These are phyloP conservation scores for Tanypteryx hageni DNA, from an alignment of 2,888 invertebrate species.

Conservation along the genomic window DNA sequence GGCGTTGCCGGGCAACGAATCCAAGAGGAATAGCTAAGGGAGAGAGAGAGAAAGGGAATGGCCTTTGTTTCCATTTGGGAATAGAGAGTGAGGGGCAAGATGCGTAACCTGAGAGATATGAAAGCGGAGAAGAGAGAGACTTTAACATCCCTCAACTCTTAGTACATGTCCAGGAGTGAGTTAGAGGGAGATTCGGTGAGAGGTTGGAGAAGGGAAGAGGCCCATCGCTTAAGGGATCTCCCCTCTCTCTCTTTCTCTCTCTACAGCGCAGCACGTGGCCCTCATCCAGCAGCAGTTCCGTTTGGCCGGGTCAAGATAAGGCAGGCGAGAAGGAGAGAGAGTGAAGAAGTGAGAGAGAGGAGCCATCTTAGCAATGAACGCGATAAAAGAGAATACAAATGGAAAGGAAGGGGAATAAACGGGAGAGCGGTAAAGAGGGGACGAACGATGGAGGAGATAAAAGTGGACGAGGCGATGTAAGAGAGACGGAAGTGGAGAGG, in stretches of 20 bases:
- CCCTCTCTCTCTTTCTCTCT: too few relatives aligned
- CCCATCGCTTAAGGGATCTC: too few relatives aligned
- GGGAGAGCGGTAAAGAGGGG: too few relatives aligned
- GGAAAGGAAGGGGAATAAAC: not conserved
- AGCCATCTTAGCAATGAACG: not conserved
- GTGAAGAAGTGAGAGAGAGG: too few relatives aligned
- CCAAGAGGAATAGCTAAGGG: not conserved
- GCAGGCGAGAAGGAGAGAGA: too few relatives aligned
- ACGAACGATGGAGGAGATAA: too few relatives aligned
- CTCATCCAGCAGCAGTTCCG: not conserved
- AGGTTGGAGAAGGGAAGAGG: not conserved
- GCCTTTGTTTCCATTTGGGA: not conserved
- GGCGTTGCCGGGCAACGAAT: not conserved
- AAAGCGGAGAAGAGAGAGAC: not conserved
- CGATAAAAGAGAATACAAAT: slow-evolving; percentile 13
- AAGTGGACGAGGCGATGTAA: too few relatives aligned
- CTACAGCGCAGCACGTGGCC: not conserved
- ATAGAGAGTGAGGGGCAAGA: not conserved
- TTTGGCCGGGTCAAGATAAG: slow-evolving; percentile 25
- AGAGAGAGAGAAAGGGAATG: not conserved
- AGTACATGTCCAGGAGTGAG: too few relatives aligned
- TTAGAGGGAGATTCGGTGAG: not conserved
- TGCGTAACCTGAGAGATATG: too few relatives aligned
- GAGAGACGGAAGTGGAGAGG: too few relatives aligned
- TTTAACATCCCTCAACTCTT: not conserved